Evolutionary conservation across 2,113 vertebrate species (phyloP).

Genomic region (Myiagra hebetior): DNA sequence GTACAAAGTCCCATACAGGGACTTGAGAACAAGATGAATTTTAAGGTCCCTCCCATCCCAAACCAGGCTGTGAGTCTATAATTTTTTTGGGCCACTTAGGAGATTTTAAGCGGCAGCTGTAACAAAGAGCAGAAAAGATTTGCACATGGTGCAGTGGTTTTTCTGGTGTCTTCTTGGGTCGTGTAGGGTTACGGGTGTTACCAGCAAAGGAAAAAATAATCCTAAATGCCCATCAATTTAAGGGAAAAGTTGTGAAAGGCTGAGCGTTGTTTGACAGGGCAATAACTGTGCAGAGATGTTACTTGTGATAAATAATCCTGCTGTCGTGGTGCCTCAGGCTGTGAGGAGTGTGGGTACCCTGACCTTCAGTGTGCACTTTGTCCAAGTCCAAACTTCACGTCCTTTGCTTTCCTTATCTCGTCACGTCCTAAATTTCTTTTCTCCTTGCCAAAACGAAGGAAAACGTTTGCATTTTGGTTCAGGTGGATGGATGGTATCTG

Average conservation of each 20-base stretch:
- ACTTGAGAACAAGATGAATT: background rate
- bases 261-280: background rate
- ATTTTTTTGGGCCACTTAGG: background rate
- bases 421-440: background rate
- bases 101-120: background rate
- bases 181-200: accelerated
- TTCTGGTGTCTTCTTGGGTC: background rate
- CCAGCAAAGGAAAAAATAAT: background rate
- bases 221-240: background rate
- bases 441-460: accelerated
- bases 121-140: background rate
- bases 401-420: background rate
- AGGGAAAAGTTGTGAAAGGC: background rate
- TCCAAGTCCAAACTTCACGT: background rate
- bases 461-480: background rate
- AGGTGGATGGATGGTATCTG: background rate
- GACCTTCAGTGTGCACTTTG: background rate
- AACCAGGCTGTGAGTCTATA: background rate
- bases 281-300: background rate
- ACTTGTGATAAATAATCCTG: background rate
- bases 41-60: background rate
- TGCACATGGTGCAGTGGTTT: accelerated
- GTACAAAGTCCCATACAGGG: too few species aligned
- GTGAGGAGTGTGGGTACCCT: background rate
- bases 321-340: background rate